phyloP scores from a whole-genome alignment of 2,888 invertebrate species.

The Trissolcus japonicus region DNA sequence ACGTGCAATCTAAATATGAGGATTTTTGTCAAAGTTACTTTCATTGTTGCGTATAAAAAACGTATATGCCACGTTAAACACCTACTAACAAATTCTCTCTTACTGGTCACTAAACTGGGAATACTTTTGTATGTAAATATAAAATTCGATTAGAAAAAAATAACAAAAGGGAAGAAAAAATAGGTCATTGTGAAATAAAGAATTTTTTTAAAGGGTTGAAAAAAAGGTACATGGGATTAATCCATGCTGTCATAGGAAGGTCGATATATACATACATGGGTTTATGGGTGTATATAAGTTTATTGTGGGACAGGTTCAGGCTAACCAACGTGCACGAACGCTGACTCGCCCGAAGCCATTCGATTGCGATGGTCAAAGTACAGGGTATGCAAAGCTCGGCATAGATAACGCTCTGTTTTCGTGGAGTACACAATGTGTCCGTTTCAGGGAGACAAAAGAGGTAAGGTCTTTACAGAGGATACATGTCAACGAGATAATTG shows the following conservation, averaged over 20 bases:
- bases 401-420: conserved; percentile 30
- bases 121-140: neutral
- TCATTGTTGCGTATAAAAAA: conserved; percentile 14
- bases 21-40: conserved; percentile 38
- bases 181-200: conserved; percentile 2
- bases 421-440: conserved; percentile 43
- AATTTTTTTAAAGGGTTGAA: neutral
- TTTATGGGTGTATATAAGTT: conserved; percentile 13
- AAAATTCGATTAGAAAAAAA: conserved; percentile 4
- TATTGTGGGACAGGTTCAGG: conserved; percentile 8
- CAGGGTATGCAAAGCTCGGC: conserved; percentile 39
- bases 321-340: conserved; percentile 2
- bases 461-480: conserved; percentile 19
- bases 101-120: conserved; percentile 62
- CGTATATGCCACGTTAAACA: conserved; percentile 6
- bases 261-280: conserved; percentile 12
- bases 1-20: conserved; percentile 68
- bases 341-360: conserved; percentile 21
- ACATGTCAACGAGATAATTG: conserved; percentile 26
- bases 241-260: conserved; percentile 30
- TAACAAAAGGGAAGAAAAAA: conserved; percentile 8
- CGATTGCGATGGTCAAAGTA: conserved; percentile 23
- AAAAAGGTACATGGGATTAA: neutral
- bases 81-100: conserved; percentile 62
- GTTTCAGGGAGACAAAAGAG: conserved; percentile 18